phyloP scores from a whole-genome alignment of 2,113 vertebrate species.

The Calonectris borealis region DNA sequence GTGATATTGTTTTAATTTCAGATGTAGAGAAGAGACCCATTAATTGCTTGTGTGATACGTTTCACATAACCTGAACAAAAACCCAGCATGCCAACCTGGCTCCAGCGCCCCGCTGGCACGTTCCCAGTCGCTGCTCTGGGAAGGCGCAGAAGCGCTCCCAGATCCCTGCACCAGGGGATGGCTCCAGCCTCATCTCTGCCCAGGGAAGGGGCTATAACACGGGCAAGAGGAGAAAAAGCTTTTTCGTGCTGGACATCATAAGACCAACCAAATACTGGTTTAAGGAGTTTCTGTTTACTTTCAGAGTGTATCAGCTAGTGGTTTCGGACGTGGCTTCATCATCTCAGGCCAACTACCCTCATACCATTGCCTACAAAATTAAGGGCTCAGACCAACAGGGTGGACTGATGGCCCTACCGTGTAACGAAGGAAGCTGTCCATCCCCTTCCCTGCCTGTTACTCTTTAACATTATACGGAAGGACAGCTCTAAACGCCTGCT shows the following conservation, averaged over 20 bases:
- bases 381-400: neutral
- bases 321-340: neutral
- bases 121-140: neutral
- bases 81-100: neutral
- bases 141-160: neutral
- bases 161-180: neutral
- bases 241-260: neutral
- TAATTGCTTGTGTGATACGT: neutral
- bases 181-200: neutral
- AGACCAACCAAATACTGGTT: neutral
- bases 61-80: neutral
- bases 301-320: neutral
- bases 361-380: neutral
- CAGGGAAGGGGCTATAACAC: neutral
- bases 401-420: rapidly evolving
- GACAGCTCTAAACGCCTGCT: neutral
- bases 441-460: neutral
- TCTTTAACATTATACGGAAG: neutral
- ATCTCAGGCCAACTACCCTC: neutral
- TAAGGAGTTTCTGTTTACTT: neutral
- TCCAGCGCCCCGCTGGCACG: rapidly evolving
- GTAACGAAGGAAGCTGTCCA: neutral
- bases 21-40: neutral
- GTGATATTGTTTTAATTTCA: neutral
- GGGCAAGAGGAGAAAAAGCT: neutral